Evolutionary conservation across 64 coral and sea anemone species (phyloP), one percentile per base, ranked within the genome.

Genomic region (Cladopsammia gracilis): DNA sequence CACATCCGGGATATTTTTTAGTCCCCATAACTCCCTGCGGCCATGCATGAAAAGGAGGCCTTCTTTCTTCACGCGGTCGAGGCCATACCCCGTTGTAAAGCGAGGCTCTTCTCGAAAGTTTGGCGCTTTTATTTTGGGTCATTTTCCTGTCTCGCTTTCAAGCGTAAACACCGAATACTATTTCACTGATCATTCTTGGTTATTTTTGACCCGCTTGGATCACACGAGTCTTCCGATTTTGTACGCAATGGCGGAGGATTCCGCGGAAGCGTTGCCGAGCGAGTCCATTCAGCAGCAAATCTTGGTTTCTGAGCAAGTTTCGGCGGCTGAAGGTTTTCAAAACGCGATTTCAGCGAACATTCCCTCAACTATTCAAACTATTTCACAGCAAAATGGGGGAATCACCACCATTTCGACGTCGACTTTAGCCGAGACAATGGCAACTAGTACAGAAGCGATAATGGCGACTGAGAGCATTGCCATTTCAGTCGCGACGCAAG

Each of bases 131-230:
- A 97, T 97, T 94, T 97, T 91, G 94, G 94, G 87, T 87, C 73
- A 52, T 85, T 90, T 89, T 65, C 89, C 76, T 98, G 96, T 98
- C 96, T 98, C 96, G 96, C 71, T 98, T 98, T 94, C 92, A 94
- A 90, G 92, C 92, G 83, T 98, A 98, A 98, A 94, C 92, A 98
- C 75, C 80, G 62, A 23, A 71, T 78, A 91, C 61, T 50, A 20
- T 26, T 54, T 97, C 46, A 87, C 57, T 71, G 46, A 97, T 69
- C 6, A 91, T 51, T 52, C 57, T 48, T 64, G 25, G 48, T 59
- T 26, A 73, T 67, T 58, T 89, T 60, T 24, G 45, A 42, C 6
- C 66, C 19, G 20, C 57, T 22, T 6, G 49, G n/a, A 13, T 76
- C 62, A 23, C 15, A 20, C 20, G 75, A 56, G 71, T 50, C 47